These are phyloP conservation scores for Cyanoderma ruficeps DNA, from an alignment of 2,113 vertebrate genomes.

Conservation along the genomic window DNA sequence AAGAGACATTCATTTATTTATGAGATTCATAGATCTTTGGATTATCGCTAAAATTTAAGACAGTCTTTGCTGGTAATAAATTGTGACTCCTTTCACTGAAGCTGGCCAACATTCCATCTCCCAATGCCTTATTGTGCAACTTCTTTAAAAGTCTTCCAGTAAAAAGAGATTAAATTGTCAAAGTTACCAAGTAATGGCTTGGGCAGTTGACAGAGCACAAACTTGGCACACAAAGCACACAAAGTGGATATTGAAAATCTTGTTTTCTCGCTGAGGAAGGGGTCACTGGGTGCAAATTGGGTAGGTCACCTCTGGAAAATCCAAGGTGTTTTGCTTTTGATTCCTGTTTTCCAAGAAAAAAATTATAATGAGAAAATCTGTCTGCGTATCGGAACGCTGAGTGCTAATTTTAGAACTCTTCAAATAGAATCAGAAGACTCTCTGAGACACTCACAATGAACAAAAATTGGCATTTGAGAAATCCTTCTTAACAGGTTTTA, in stretches of 20 bases:
- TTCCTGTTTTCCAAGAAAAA: not conserved
- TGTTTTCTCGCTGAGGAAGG: not conserved
- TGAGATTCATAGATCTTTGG: not conserved
- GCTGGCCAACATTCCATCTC: not conserved
- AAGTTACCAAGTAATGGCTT: not conserved
- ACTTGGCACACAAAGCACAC: not conserved
- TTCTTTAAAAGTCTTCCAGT: not conserved
- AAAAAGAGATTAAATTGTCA: not conserved
- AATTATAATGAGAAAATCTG: not conserved
- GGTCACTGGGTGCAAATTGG: not conserved
- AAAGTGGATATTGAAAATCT: not conserved
- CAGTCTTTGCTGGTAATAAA: not conserved
- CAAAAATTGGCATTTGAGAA: not conserved
- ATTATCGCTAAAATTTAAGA: not conserved
- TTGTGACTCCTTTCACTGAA: not conserved
- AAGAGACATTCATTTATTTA: not conserved
- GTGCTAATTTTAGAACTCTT: slow-evolving; percentile 30
- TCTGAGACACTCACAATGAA: not conserved
- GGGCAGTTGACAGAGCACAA: not conserved
- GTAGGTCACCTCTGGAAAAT: not conserved
- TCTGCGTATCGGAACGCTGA: not conserved
- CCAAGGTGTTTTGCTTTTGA: not conserved
- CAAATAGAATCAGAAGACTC: not conserved
- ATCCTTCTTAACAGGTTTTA: not conserved
- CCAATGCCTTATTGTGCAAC: not conserved